Base-by-base conservation (phyloP, 2,113 vertebrate species). In the Formicarius rufipectus region DNA sequence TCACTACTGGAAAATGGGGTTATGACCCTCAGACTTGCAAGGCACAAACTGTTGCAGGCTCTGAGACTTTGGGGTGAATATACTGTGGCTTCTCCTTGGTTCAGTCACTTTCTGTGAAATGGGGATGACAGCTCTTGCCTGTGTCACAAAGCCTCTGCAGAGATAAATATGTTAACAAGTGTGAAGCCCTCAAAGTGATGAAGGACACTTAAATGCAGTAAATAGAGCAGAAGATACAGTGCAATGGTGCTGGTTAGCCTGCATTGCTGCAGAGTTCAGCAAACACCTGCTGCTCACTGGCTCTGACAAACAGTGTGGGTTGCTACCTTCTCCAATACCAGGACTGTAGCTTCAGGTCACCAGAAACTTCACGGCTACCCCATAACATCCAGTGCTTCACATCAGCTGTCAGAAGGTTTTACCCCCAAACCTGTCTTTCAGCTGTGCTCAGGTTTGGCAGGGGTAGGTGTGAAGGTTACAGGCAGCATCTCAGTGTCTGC, bases 1-100 rank as follows among this genome's bases (percentile, higher is more conserved):
- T 79, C 78, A n/a, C 58, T 79, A n/a, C 58, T 37, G 75, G 49
- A 83, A 96, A 89, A 85, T 49, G 21, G 85, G n/a, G 58, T 87
- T 78, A 47, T 72, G 35, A 85, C 11, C 49, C 7, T 68, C 12
- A 63, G 56, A 56, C 24, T 39, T 60, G 11, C 31, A 44, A 91
- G 44, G 75, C 33, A 53, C 8, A 7, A 39, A 33, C 74, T 72
- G 74, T 33, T 64, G 52, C 72, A 88, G 58, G 55, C 6, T 64
- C 53, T 23, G 53, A 83, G 52, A 63, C 27, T 25, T n/a, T 58
- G 42, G 31, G 19, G 44, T 77, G 19, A 31, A 84, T 66, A 12
- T 71, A 66, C n/a, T n/a, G n/a, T 56, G 66, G 37, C 17, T 24
- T 87, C 63, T 64, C 68, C 37, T 64, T 86, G n/a, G 40, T 83